Evolutionary conservation across 2,888 invertebrate genomes (phyloP).

Genomic region (Amblyjoppa fuscipennis): DNA sequence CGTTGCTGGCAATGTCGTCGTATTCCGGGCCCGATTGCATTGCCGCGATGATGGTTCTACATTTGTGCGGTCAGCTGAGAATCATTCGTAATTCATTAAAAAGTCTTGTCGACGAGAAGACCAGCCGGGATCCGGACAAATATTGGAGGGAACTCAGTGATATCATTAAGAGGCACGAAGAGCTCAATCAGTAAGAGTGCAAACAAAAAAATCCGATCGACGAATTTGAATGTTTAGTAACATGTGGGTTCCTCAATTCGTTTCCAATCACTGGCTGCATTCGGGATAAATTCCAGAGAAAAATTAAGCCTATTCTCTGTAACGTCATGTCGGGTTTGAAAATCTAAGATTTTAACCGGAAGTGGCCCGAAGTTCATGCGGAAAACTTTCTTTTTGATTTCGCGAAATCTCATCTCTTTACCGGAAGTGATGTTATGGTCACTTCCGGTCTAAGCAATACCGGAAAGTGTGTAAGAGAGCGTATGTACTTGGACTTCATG

Average conservation of each 20-base stretch:
- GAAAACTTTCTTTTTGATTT: no score
- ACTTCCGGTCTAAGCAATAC: no score
- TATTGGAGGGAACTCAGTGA: slow-evolving; percentile 45
- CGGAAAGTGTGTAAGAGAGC: no score
- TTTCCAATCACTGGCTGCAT: not conserved
- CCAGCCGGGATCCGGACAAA: slow-evolving; percentile 10
- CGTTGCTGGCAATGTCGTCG: slow-evolving; percentile 68
- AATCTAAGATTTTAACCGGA: no score
- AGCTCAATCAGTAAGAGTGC: slow-evolving; percentile 62
- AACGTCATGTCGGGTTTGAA: no score
- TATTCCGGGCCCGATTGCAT: slow-evolving; percentile 75
- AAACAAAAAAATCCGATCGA: not conserved
- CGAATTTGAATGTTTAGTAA: not conserved
- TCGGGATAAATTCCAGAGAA: not conserved
- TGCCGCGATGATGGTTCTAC: slow-evolving; percentile 72
- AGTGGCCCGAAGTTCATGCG: no score
- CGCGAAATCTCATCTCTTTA: no score
- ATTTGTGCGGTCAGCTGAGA: slow-evolving; percentile 75
- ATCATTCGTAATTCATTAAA: slow-evolving; percentile 41
- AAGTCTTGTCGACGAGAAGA: slow-evolving; percentile 33
- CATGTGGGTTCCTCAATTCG: not conserved
- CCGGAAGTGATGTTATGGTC: no score
- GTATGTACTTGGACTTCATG: not conserved
- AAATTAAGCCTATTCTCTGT: not conserved
- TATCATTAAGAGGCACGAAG: slow-evolving; percentile 70